phyloP scores from a whole-genome alignment of 2,113 vertebrate species.

The Mesoclemmys tuberculata region DNA sequence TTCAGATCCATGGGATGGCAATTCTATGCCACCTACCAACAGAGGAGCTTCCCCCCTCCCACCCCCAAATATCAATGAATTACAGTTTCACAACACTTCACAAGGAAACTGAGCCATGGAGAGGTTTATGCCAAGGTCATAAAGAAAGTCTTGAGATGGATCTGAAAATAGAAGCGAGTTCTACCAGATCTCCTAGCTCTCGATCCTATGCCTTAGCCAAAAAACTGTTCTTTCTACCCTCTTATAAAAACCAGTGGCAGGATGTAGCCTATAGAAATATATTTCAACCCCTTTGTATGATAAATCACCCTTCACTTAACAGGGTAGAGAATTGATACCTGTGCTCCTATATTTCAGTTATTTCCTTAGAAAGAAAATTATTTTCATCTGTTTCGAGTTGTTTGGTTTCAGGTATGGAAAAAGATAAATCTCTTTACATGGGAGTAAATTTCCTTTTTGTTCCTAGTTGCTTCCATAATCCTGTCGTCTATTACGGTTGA shows the following conservation, averaged over 20 bases:
- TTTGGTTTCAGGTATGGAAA: not conserved
- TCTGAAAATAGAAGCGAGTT: not conserved
- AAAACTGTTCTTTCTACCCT: not conserved
- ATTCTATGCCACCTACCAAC: not conserved
- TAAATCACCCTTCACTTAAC: not conserved
- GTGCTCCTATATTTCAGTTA: not conserved
- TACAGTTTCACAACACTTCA: not conserved
- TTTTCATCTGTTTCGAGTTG: not conserved
- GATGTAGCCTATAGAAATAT: not conserved
- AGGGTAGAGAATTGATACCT: not conserved
- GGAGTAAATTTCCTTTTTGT: not conserved
- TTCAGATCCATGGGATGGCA: rapidly evolving
- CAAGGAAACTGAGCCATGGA: not conserved
- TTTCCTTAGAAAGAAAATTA: constrained; percentile 11
- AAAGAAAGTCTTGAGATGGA: not conserved
- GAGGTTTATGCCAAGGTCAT: not conserved
- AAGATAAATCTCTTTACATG: not conserved
- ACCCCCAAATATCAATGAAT: not conserved
- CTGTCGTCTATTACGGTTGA: not conserved
- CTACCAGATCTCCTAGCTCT: not conserved
- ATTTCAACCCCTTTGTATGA: not conserved
- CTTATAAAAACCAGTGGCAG: not conserved
- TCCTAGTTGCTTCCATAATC: not conserved
- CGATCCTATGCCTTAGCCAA: not conserved
- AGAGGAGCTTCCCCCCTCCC: too few species aligned